phyloP scores from a whole-genome alignment of 2,113 vertebrate species.

The Pseudorasbora parva region DNA sequence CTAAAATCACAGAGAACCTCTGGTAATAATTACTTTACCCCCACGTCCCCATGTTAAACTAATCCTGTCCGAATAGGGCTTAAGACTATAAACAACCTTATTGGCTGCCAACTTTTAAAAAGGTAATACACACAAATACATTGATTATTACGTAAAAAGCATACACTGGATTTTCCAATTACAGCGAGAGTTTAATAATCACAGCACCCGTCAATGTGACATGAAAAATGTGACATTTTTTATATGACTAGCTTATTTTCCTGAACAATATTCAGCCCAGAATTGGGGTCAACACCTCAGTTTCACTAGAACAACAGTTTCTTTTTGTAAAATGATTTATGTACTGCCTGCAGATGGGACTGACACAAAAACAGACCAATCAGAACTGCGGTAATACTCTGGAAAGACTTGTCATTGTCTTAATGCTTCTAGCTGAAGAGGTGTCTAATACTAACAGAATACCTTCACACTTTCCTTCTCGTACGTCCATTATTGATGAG shows the following conservation, averaged over 20 bases:
- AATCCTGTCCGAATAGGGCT: too few species aligned
- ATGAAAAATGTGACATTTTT: background rate
- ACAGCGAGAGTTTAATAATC: background rate
- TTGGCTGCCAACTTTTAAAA: too few species aligned
- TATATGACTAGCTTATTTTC: background rate
- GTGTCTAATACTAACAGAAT: conserved; percentile 65
- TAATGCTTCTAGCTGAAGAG: conserved; percentile 63
- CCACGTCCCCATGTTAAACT: too few species aligned
- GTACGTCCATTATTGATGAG: conserved; percentile 70
- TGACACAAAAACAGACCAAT: conserved; percentile 15
- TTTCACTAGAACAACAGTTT: conserved; percentile 40
- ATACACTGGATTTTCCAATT: background rate
- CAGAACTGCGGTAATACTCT: conserved; percentile 70
- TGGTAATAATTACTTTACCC: too few species aligned
- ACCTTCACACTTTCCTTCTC: conserved; percentile 40
- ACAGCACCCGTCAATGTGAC: background rate
- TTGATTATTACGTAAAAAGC: background rate
- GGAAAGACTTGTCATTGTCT: conserved; percentile 70
- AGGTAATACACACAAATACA: background rate
- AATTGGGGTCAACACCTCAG: conserved; percentile 29
- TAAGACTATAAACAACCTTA: too few species aligned
- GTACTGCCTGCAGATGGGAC: conserved; percentile 20
- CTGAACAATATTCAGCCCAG: background rate
- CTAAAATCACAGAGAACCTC: too few species aligned
- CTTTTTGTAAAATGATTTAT: conserved; percentile 41